These are phyloP conservation scores for Anseranas semipalmata DNA, from an alignment of 2,113 vertebrate species.

Conservation along the genomic window DNA sequence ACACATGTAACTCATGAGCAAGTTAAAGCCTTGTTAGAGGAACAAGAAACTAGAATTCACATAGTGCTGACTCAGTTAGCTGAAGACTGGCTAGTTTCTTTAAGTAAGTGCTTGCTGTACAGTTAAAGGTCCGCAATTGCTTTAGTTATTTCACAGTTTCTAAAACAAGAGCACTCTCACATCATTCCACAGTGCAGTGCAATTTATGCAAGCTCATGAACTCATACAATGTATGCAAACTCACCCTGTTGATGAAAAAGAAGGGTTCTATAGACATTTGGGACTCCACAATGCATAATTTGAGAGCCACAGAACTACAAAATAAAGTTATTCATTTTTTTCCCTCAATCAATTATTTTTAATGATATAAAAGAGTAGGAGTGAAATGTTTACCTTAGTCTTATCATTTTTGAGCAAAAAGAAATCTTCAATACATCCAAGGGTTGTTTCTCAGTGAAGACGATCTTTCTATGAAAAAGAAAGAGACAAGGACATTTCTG, in stretches of 20 bases:
- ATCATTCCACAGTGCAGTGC: background rate
- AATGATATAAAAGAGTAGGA: background rate
- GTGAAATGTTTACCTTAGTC: background rate
- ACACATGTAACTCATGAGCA: accelerated
- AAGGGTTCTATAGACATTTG: background rate
- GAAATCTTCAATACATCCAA: background rate
- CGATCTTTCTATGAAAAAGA: background rate
- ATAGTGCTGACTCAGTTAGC: background rate
- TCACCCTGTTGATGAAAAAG: background rate
- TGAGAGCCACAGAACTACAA: background rate
- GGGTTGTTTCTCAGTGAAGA: background rate
- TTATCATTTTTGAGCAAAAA: background rate
- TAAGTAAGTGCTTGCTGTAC: background rate
- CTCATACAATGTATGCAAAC: accelerated
- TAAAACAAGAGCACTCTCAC: accelerated
- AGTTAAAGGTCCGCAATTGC: background rate
- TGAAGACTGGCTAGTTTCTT: background rate
- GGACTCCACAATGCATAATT: background rate
- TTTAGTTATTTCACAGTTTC: background rate
- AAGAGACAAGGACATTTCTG: constrained; percentile 2
- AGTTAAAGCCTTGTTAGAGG: background rate
- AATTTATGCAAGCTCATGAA: background rate
- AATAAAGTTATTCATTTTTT: background rate
- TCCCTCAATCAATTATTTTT: background rate
- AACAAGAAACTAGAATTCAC: background rate